A percentile compares a stretch with the other conserved stretches of the same genome.
Evolutionary conservation across 2,888 invertebrate genomes (phyloP).

Genomic region (Oxystoma pomonae): DNA sequence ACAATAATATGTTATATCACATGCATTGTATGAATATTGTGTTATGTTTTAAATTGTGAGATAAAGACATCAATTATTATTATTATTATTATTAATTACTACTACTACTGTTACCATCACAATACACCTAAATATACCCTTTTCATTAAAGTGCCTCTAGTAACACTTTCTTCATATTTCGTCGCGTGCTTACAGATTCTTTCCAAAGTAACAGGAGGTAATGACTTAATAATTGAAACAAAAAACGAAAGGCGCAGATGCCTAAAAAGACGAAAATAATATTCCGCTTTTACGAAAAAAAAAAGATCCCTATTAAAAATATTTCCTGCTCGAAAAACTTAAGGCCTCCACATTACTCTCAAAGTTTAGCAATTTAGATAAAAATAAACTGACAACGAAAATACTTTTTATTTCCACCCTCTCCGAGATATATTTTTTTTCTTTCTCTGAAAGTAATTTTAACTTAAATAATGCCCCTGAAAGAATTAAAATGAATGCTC

Average conservation of each 20-base stretch:
- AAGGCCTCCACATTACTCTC: conserved; percentile 16
- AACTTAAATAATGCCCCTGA: conserved; percentile 36
- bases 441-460: conserved; percentile 37
- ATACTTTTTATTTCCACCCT: conserved; percentile 36
- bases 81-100: too few relatives aligned
- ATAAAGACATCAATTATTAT: too few relatives aligned
- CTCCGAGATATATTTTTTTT: conserved; percentile 25
- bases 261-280: neutral
- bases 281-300: neutral
- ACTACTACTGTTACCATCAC: too few relatives aligned
- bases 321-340: conserved; percentile 19
- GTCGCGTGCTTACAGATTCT: too few relatives aligned
- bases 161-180: too few relatives aligned
- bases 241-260: neutral
- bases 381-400: conserved; percentile 39
- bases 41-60: too few relatives aligned
- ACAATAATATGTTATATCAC: too few relatives aligned
- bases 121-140: too few relatives aligned
- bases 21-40: too few relatives aligned
- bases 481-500: conserved; percentile 28
- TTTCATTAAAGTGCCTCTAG: too few relatives aligned
- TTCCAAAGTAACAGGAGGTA: neutral
- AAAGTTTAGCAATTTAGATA: conserved; percentile 37
- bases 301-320: conserved; percentile 20
- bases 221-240: neutral